Conservation (phyloP, 1,140 invertebrate species). For the Battus philenor region DNA sequence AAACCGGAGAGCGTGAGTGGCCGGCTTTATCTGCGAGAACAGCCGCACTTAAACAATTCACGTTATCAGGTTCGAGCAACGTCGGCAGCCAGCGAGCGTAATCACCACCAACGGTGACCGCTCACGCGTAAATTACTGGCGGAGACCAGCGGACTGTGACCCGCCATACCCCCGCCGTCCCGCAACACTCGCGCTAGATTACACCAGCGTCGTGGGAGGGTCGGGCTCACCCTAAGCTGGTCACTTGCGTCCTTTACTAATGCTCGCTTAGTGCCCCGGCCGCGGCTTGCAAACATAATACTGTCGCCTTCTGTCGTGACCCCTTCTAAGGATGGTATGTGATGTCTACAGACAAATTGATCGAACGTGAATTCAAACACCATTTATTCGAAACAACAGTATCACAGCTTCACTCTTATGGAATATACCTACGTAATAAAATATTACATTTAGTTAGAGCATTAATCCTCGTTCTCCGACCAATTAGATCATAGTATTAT, state of each 20-base stretch:
- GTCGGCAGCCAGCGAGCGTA: constrained; percentile 50
- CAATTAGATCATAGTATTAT: no score
- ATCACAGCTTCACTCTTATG: no score
- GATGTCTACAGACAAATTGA: constrained; percentile 7
- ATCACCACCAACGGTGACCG: constrained; percentile 60
- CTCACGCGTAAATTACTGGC: constrained; percentile 66
- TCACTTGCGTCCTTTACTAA: constrained; percentile 51
- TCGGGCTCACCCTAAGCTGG: constrained; percentile 35
- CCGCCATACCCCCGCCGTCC: constrained; percentile 25
- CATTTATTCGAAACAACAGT: no score
- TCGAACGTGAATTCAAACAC: background rate
- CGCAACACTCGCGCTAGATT: constrained; percentile 11
- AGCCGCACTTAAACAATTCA: constrained; percentile 32
- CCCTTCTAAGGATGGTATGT: constrained; percentile 23
- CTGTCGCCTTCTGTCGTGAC: constrained; percentile 23
- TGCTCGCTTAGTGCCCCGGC: constrained; percentile 51
- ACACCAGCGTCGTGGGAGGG: constrained; percentile 15
- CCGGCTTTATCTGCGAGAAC: constrained; percentile 16
- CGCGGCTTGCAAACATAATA: constrained; percentile 53
- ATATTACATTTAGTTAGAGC: no score
- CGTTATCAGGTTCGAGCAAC: constrained; percentile 51
- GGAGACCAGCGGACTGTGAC: constrained; percentile 27
- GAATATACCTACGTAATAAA: no score
- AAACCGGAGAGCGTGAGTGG: background rate
- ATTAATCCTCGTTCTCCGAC: no score